Evolutionary conservation across 2,888 invertebrate genomes (phyloP).

Genomic region (Agriopis aurantiaria): DNA sequence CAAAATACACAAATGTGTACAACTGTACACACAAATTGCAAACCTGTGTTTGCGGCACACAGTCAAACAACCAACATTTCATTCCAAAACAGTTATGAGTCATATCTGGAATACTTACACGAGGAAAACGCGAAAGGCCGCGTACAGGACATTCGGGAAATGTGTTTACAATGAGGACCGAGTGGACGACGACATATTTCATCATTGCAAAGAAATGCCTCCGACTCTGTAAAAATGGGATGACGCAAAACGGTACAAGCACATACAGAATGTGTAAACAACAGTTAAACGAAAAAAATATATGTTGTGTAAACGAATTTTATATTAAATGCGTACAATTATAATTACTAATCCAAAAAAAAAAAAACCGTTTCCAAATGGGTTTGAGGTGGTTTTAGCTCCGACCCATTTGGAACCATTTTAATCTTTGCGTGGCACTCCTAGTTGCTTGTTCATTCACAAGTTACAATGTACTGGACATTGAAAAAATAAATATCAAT

Average conservation of each 20-base stretch:
- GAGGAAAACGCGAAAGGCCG: constrained; percentile 62
- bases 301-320: background rate
- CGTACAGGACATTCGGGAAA: constrained; percentile 78
- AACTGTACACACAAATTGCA: too few species aligned
- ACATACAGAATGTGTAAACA: constrained; percentile 11
- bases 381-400: too few species aligned
- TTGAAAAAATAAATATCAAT: too few species aligned
- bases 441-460: too few species aligned
- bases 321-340: too few species aligned
- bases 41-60: background rate
- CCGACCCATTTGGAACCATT: too few species aligned
- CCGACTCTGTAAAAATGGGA: constrained; percentile 70
- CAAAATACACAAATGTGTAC: too few species aligned
- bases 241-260: constrained; percentile 68
- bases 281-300: too few species aligned
- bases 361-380: too few species aligned
- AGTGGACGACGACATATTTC: constrained; percentile 79
- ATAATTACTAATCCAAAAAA: too few species aligned
- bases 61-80: constrained; percentile 5
- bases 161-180: constrained; percentile 83
- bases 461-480: too few species aligned
- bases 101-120: constrained; percentile 53
- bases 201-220: constrained; percentile 78
- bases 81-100: constrained; percentile 31
- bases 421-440: too few species aligned